Base-by-base conservation (phyloP, 2,888 invertebrate genomes). In the Lepeophtheirus nordmannii region DNA sequence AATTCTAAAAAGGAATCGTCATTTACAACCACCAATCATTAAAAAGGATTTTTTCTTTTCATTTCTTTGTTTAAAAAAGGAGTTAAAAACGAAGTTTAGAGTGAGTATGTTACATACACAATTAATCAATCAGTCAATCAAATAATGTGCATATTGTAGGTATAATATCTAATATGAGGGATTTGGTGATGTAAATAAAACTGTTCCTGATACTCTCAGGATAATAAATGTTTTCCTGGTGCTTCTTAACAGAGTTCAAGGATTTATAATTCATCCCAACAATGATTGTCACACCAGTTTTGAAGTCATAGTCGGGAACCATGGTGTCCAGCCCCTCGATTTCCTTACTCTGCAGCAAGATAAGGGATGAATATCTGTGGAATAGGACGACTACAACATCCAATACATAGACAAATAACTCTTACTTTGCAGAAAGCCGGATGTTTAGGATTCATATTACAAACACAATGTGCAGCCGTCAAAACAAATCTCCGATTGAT, bases 1-100 rank as follows among this genome's bases (percentile, higher is more conserved):
- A 40, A 62, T 41, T 7, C 62, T 62, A 46, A 46, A 46, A 46
- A n/a, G 14, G n/a, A 46, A 46, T n/a, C 1, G 53, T 17, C 53
- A 46, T 46, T 46, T 46, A 30, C 30, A 30, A 30, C 30, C 30
- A 30, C 30, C 30, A 30, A 30, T 30, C 30, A 30, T 30, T 7
- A 30, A 30, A 30, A 30, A 30, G 2, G 30, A n/a, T n/a, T n/a
- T n/a, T n/a, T n/a, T 30, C 30, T 30, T 30, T 30, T 30, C 2
- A 30, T 5, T n/a, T n/a, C n/a, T n/a, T n/a, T n/a, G 7, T 30
- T 30, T 30, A 30, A 30, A 30, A 30, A 30, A 30, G 7, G 30
- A 30, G 30, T 5, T 5, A 30, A 30, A 30, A n/a, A n/a, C n/a
- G n/a, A n/a, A n/a, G n/a, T n/a, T n/a, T n/a, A n/a, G n/a, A n/a